Evolutionary conservation across 2,113 vertebrate genomes (phyloP), one percentile per base, ranked within the genome.

Genomic region (Spermophilus dauricus): DNA sequence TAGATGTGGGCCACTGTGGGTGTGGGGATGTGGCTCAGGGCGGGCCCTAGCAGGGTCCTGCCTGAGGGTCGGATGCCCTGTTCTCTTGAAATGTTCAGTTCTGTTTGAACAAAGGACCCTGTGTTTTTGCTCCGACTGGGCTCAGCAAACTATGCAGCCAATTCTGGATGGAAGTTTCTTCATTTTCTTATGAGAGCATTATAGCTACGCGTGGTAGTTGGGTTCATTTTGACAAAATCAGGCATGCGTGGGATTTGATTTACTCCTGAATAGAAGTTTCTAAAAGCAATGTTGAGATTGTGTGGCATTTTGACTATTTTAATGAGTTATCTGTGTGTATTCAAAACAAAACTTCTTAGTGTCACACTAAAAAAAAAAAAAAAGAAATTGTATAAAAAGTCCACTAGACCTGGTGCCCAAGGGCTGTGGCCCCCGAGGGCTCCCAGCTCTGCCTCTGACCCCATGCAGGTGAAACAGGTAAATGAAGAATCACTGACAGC

Each of bases 11-110:
- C 20, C 37, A 2, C 12, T 42, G 18, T 3, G 18, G 4, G 37
- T 22, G 72, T 2, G 58, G 70, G 28, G 32, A 11, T 18, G 72
- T n/a, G 86, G 72, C 67, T 77, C 18, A 16, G 39, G 37, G 11
- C 37, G 42, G 0, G 17, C 1, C 2, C 56, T 26, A 26, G 18
- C 18, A 24, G 63, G 30, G 28, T 18, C 6, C 53, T 0, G 18
- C 2, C 9, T 8, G 17, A 26, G 61, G 22, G 17, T 22, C 30
- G 12, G 14, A 24, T 34, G 48, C 34, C 39, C 28, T 61, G 53
- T 39, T 61, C 17, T 22, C 51, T 42, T 24, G 1, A 53, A 28
- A 51, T 78, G 42, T 61, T 37, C 24, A 16, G 6, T 42, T 67
- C 11, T 24, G 51, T 91, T 75, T n/a, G 30, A 67, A 56, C 45